phyloP scores from a whole-genome alignment of 1,140 invertebrate species.

The Drosophila littoralis region DNA sequence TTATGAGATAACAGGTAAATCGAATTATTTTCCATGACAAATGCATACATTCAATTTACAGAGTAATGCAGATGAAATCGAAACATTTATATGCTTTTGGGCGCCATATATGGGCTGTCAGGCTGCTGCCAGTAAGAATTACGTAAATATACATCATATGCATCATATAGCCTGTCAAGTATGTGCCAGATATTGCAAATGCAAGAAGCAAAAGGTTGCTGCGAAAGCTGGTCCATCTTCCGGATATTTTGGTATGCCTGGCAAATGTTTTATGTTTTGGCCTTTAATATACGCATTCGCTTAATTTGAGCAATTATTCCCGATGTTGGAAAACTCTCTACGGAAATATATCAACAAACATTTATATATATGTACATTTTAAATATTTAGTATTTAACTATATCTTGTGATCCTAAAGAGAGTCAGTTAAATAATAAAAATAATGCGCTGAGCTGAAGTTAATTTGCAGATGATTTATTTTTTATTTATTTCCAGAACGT shows the following conservation, averaged over 20 bases:
- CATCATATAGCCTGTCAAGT: neutral
- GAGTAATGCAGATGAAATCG: conserved; percentile 8
- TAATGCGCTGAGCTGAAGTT: too few relatives aligned
- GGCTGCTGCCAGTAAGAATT: neutral
- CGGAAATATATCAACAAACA: too few relatives aligned
- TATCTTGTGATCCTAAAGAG: too few relatives aligned
- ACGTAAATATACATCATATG: conserved; percentile 3
- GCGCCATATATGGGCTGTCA: conserved; percentile 20
- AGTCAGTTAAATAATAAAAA: too few relatives aligned
- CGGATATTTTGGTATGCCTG: neutral
- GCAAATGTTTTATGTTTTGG: neutral
- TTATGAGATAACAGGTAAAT: neutral
- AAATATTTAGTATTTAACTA: too few relatives aligned
- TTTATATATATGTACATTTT: too few relatives aligned
- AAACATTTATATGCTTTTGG: conserved; percentile 38
- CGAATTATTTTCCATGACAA: neutral
- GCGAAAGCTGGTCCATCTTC: too few relatives aligned
- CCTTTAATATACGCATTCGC: too few relatives aligned
- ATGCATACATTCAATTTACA: neutral
- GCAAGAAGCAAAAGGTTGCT: neutral
- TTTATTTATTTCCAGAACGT: too few relatives aligned
- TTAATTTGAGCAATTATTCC: too few relatives aligned
- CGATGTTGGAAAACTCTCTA: too few relatives aligned
- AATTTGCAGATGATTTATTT: too few relatives aligned
- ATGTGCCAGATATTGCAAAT: conserved; percentile 15